Percentiles rank a stretch among this genome's conserved stretches.
These are phyloP conservation scores for Abscondita cerata DNA, from an alignment of 2,888 invertebrate species.

Conservation along the genomic window DNA sequence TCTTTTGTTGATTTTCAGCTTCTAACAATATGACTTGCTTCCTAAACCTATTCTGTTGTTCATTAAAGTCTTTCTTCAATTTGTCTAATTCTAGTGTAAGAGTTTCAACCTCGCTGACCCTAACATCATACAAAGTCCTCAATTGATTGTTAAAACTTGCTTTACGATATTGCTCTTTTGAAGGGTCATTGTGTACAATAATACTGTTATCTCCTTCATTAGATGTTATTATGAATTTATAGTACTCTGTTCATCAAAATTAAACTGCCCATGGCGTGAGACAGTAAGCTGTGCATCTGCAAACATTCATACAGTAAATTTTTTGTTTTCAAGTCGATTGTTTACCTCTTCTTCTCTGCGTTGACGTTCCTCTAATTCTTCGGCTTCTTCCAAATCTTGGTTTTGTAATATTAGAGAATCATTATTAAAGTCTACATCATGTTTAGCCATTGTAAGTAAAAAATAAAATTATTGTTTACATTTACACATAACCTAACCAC, in stretches of 20 bases:
- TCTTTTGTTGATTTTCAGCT: conserved; percentile 39
- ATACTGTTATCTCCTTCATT: conserved; percentile 29
- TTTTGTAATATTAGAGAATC: conserved; percentile 15
- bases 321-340: not conserved
- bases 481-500: too few relatives aligned
- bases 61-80: conserved; percentile 29
- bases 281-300: conserved; percentile 42
- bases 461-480: not conserved
- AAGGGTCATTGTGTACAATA: conserved; percentile 1
- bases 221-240: conserved; percentile 40
- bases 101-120: conserved; percentile 41
- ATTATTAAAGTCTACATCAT: conserved; percentile 8
- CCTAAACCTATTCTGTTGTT: conserved; percentile 28
- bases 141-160: conserved; percentile 40
- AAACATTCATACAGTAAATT: conserved; percentile 5
- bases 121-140: conserved; percentile 42
- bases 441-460: not conserved
- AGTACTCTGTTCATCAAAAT: conserved; percentile 44
- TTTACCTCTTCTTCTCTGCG: conserved; percentile 42
- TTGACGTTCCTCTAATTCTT: conserved; percentile 43
- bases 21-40: conserved; percentile 37
- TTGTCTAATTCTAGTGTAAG: conserved; percentile 37
- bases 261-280: conserved; percentile 43
- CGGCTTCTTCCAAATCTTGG: conserved; percentile 39
- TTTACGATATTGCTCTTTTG: conserved; percentile 37